Percentiles rank a stretch among this genome's conserved stretches.
Evolutionary conservation across 2,113 vertebrate species (phyloP).

Genomic region (Beaufortia kweichowensis): DNA sequence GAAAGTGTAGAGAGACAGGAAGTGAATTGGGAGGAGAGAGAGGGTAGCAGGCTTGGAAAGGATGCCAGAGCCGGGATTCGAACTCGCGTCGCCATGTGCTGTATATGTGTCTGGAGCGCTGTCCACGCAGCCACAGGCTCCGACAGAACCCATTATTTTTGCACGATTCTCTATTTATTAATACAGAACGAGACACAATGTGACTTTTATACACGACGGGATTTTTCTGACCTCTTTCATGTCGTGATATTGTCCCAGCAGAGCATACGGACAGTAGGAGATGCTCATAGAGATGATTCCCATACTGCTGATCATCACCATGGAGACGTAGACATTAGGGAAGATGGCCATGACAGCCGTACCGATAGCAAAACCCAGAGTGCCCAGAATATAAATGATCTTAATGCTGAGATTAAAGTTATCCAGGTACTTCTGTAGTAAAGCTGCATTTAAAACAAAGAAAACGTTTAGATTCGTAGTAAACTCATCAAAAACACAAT

Average conservation of each 20-base stretch:
- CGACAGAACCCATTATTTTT: too few relatives aligned
- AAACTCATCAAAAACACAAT: too few relatives aligned
- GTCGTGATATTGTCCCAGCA: conserved; percentile 96
- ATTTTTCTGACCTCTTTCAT: conserved; percentile 88
- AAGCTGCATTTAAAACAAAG: conserved; percentile 69
- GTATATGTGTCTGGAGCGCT: too few relatives aligned
- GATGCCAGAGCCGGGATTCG: too few relatives aligned
- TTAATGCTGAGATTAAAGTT: conserved; percentile 95
- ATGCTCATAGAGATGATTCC: conserved; percentile 99
- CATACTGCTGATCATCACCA: conserved; percentile 98
- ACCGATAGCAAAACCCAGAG: conserved; percentile 87
- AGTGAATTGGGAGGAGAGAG: too few relatives aligned
- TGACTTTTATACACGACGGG: too few relatives aligned
- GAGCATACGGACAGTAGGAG: conserved; percentile 95
- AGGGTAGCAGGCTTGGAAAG: too few relatives aligned
- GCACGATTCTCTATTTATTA: too few relatives aligned
- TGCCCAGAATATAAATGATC: conserved; percentile 94
- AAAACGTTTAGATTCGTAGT: background rate
- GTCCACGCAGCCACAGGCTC: too few relatives aligned
- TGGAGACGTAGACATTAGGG: conserved; percentile 91
- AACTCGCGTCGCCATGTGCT: too few relatives aligned
- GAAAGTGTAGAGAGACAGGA: too few relatives aligned
- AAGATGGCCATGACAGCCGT: conserved; percentile 96
- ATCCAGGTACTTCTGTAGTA: conserved; percentile 96
- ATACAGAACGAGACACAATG: too few relatives aligned